Base-by-base conservation (phyloP, 2,797 vertebrate species). In the Echiichthys vipera region DNA sequence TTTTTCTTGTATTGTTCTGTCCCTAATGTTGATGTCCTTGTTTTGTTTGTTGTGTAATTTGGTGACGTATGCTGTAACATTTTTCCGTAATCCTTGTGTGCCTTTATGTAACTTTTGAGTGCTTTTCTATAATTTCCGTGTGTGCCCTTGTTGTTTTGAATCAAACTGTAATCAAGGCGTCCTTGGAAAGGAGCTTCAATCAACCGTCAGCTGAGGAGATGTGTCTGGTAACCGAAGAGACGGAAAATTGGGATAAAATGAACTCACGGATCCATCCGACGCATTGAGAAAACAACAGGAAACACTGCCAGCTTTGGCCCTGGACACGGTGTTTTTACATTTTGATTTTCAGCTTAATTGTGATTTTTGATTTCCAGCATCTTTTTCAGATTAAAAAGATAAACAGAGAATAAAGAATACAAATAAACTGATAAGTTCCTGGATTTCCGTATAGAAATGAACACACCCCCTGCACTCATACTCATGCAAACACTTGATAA, bases 401-500 rank as follows among this genome's bases (percentile, higher is more conserved):
- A 9, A 64, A 64, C 15, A 0, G 14, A 66, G 5, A 4, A 29
- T 43, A n/a, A 25, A 32, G 0, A 11, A 51, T 15, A 24, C 0
- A 61, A 42, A 24, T 29, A 36, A 39, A 32, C 3, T 11, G 0
- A 43, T 13, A 18, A 11, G 1, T 56, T 68, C 15, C 27, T n/a
- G 22, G 4, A 64, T 47, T 40, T 70, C 9, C 14, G 6, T 2
- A 43, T 34, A 64, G 34, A 40, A 57, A 47, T 32, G 1, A 57
- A 54, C 25, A 11, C 12, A 0, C 5, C 13, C 5, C 18, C 14
- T 5, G 7, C 43, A 17, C 43, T 24, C 22, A 22, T 27, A 65
- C 7, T 47, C 18, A 47, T 20, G 22, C 24, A 51, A 56, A 58
- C 42, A 62, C 34, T 29, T 66, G 39, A 73, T 45, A 25, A 57